These are phyloP conservation scores for Ditula angustiorana DNA, from an alignment of 2,888 invertebrate species.

Conservation along the genomic window DNA sequence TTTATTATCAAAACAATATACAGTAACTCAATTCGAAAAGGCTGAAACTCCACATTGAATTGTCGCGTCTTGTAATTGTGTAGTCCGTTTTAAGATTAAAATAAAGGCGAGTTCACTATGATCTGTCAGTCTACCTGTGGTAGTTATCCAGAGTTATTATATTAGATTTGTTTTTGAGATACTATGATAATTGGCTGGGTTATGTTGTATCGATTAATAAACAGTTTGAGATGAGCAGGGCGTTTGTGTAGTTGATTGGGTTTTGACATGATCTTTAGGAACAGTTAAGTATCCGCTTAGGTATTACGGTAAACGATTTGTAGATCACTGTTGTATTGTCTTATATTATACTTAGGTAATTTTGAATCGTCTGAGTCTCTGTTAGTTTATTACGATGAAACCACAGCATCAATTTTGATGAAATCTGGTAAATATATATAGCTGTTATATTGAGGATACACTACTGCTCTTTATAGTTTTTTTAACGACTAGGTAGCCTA, in stretches of 20 bases:
- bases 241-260: slow-evolving; percentile 10
- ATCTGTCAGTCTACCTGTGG: background rate
- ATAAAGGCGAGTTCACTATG: background rate
- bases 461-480: too few species aligned
- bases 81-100: background rate
- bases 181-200: slow-evolving; percentile 27
- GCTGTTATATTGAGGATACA: too few species aligned
- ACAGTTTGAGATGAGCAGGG: slow-evolving; percentile 12
- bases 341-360: too few species aligned
- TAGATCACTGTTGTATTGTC: too few species aligned
- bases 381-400: too few species aligned
- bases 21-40: too few species aligned
- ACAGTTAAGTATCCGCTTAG: background rate
- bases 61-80: background rate
- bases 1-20: slow-evolving; percentile 48
- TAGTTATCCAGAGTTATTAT: background rate
- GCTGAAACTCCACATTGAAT: background rate
- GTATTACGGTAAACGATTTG: too few species aligned
- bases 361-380: too few species aligned
- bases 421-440: too few species aligned
- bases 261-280: slow-evolving; percentile 3
- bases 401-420: too few species aligned
- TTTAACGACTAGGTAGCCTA: too few species aligned
- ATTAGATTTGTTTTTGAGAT: slow-evolving; percentile 35
- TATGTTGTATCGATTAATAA: slow-evolving; percentile 31